A percentile compares a stretch with the other conserved stretches of the same genome.
Conservation (phyloP, 2,888 invertebrate genomes). For the Drosophila recens region DNA sequence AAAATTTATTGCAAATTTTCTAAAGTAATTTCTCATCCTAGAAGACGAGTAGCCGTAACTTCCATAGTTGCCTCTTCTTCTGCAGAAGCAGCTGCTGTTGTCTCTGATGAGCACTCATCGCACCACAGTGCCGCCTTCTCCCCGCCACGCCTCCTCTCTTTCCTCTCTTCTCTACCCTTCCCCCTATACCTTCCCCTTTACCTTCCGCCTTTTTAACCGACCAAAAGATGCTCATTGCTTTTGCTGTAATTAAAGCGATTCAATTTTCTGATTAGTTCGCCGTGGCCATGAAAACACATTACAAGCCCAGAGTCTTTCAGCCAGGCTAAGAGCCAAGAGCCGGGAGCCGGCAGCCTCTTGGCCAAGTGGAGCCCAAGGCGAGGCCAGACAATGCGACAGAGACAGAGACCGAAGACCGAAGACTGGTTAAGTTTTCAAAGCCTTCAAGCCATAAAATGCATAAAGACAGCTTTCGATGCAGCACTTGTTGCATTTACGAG, state of each 20-base stretch:
- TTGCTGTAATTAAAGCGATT: conserved; percentile 85
- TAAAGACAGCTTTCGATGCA: conserved; percentile 53
- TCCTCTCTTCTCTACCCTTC: no score
- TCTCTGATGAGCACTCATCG: conserved; percentile 59
- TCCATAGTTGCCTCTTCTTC: neutral
- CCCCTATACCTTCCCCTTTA: no score
- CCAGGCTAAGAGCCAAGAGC: conserved; percentile 3
- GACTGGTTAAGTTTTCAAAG: conserved; percentile 42
- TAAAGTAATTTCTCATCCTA: conserved; percentile 73
- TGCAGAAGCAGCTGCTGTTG: conserved; percentile 40
- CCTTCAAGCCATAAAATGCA: conserved; percentile 70
- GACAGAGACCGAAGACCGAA: neutral
- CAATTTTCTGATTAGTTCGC: conserved; percentile 85
- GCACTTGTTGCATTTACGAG: conserved; percentile 49
- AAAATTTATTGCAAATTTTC: conserved; percentile 81
- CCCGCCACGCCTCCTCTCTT: neutral
- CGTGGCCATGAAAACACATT: conserved; percentile 77
- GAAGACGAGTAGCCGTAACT: conserved; percentile 67
- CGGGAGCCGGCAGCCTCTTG: no score
- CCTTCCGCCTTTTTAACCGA: conserved; percentile 15
- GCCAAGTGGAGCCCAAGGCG: neutral
- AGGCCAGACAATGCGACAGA: neutral
- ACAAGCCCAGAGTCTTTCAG: conserved; percentile 33
- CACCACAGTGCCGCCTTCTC: conserved; percentile 27
- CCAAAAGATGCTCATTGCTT: conserved; percentile 77